Percentiles rank a stretch among this genome's conserved stretches.
phyloP scores from a whole-genome alignment of 2,113 vertebrate genomes.

The Xyliphius kryptos region DNA sequence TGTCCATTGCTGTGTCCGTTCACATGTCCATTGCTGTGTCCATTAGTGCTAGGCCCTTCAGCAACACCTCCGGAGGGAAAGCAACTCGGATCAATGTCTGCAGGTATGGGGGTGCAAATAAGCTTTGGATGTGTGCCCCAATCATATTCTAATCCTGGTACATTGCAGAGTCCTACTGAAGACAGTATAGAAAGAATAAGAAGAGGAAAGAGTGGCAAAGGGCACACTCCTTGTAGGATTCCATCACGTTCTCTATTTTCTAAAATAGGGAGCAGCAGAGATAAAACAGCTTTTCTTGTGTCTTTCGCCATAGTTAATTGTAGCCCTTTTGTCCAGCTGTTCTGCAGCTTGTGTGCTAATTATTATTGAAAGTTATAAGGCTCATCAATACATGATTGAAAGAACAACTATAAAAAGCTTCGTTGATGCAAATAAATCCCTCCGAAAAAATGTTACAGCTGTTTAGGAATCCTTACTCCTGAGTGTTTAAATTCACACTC shows the following conservation, averaged over 20 bases:
- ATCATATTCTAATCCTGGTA: constrained; percentile 54
- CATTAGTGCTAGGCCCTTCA: constrained; percentile 44
- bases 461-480: constrained; percentile 2
- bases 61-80: constrained; percentile 48
- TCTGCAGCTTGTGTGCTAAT: constrained; percentile 20
- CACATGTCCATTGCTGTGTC: constrained; percentile 34
- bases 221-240: constrained; percentile 20
- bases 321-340: constrained; percentile 25
- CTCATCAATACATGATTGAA: constrained; percentile 20
- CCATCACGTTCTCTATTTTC: constrained; percentile 26
- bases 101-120: constrained; percentile 70
- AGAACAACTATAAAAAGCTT: constrained; percentile 22
- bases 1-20: constrained; percentile 44
- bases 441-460: not conserved
- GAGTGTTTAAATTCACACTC: not conserved
- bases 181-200: constrained; percentile 52
- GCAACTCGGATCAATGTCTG: constrained; percentile 68
- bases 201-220: constrained; percentile 41
- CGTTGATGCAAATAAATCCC: not conserved
- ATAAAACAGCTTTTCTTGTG: constrained; percentile 43
- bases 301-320: constrained; percentile 52
- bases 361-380: constrained; percentile 30
- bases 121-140: constrained; percentile 67
- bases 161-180: constrained; percentile 41
- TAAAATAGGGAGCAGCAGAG: constrained; percentile 23